Evolutionary conservation across 2,113 vertebrate species (phyloP).

Genomic region (Sander lucioperca): DNA sequence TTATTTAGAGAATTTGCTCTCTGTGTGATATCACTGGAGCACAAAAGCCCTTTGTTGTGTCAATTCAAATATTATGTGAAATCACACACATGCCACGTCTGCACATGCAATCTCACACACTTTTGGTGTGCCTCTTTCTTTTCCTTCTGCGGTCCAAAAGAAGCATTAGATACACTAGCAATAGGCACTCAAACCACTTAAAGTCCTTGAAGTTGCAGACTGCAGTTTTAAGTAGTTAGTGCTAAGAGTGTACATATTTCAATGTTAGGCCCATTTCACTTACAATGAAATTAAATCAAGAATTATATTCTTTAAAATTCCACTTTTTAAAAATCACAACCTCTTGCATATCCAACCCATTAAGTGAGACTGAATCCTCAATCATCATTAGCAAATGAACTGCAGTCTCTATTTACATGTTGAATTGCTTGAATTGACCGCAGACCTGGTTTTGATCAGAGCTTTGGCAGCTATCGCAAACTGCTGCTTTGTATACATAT

Average conservation of each 20-base stretch:
- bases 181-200: background rate
- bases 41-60: slow-evolving; percentile 54
- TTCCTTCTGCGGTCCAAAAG: background rate
- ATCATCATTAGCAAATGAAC: slow-evolving; percentile 45
- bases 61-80: slow-evolving; percentile 45
- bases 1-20: slow-evolving; percentile 19
- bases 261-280: background rate
- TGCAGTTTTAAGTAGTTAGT: background rate
- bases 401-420: slow-evolving; percentile 40
- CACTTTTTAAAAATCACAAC: slow-evolving; percentile 2
- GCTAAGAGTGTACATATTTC: background rate
- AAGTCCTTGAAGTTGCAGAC: background rate
- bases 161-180: background rate
- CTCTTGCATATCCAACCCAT: background rate
- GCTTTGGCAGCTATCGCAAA: slow-evolving; percentile 28
- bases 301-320: background rate
- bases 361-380: slow-evolving; percentile 20
- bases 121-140: background rate
- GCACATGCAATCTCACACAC: slow-evolving; percentile 1
- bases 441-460: slow-evolving; percentile 58
- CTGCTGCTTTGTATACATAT: slow-evolving; percentile 39
- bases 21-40: background rate
- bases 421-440: slow-evolving; percentile 24
- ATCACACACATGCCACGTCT: background rate
- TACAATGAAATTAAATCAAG: background rate